These are phyloP conservation scores for Drosophila suzukii DNA, from an alignment of 1,140 invertebrate genomes.

Conservation along the genomic window DNA sequence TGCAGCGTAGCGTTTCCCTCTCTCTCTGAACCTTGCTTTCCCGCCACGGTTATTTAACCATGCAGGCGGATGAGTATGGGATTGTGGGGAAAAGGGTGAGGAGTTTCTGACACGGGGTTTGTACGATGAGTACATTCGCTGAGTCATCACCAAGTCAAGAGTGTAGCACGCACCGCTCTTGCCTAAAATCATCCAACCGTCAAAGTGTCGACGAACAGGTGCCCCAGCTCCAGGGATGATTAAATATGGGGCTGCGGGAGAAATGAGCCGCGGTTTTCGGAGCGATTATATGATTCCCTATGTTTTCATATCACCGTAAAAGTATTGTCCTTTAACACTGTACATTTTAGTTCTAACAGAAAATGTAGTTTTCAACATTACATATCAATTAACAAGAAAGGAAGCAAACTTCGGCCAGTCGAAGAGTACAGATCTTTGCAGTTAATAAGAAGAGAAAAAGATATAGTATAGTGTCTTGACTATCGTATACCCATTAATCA, in stretches of 20 bases:
- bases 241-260: neutral
- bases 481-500: no score
- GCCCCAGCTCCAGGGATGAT: constrained; percentile 10
- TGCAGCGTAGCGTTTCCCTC: constrained; percentile 60
- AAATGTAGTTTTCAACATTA: no score
- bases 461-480: no score
- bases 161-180: constrained; percentile 41
- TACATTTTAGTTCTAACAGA: no score
- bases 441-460: no score
- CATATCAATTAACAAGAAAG: no score
- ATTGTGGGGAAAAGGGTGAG: constrained; percentile 11
- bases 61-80: constrained; percentile 30
- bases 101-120: constrained; percentile 16
- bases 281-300: no score
- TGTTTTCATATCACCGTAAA: no score
- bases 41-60: constrained; percentile 67
- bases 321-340: no score
- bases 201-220: constrained; percentile 79
- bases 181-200: constrained; percentile 71
- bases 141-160: constrained; percentile 41
- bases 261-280: neutral
- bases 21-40: neutral
- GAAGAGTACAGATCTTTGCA: no score
- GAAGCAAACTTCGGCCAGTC: no score
- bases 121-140: constrained; percentile 31